Percentiles rank a stretch among this genome's conserved stretches.
These are phyloP conservation scores for Lasioglossum lativentre DNA, from an alignment of 2,888 invertebrate genomes.

Conservation along the genomic window DNA sequence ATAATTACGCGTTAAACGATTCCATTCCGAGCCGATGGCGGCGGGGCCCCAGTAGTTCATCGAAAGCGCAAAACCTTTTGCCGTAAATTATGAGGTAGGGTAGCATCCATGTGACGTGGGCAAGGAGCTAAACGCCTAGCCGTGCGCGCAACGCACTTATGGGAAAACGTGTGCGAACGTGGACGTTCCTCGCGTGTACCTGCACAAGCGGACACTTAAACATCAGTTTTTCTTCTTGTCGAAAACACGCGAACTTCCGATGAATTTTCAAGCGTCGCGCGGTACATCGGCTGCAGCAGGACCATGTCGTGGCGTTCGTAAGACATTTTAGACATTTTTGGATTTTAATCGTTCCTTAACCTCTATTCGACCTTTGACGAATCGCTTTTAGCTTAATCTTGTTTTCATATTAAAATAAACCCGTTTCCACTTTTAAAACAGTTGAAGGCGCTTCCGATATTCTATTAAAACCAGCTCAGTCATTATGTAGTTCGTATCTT, in stretches of 20 bases:
- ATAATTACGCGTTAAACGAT: slow-evolving; percentile 57
- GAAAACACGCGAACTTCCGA: not conserved
- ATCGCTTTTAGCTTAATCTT: not conserved
- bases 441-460: not conserved
- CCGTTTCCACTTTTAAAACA: not conserved
- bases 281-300: not conserved
- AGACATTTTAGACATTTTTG: not conserved
- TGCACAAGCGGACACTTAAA: not conserved
- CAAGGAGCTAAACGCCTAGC: slow-evolving; percentile 79
- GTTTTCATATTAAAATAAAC: not conserved
- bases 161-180: slow-evolving; percentile 43
- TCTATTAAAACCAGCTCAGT: not conserved
- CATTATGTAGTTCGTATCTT: not conserved
- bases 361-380: not conserved
- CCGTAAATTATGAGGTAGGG: slow-evolving; percentile 49
- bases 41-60: slow-evolving; percentile 29
- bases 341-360: too few species aligned
- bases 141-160: slow-evolving; percentile 52
- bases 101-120: slow-evolving; percentile 77
- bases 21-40: slow-evolving; percentile 34
- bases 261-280: not conserved
- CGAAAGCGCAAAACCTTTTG: slow-evolving; percentile 47
- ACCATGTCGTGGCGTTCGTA: not conserved
- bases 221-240: not conserved
- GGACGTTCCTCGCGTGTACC: slow-evolving; percentile 41